phyloP scores from a whole-genome alignment of 1,140 invertebrate genomes.

The Penaeus chinensis region DNA sequence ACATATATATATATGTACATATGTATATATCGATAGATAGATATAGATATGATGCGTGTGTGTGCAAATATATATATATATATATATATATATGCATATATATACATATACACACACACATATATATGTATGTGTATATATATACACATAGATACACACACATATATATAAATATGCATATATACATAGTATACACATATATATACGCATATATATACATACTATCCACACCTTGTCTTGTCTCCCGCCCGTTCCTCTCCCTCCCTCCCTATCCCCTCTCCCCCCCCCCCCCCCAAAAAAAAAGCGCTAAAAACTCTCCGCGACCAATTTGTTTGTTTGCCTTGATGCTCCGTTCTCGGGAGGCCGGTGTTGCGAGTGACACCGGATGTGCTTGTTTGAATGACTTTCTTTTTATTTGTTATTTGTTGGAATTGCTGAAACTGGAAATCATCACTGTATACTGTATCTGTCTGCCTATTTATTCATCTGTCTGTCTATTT shows the following conservation, averaged over 20 bases:
- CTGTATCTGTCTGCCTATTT: too few relatives aligned
- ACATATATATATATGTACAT: background rate
- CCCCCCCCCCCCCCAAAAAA: background rate
- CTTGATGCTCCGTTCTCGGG: too few relatives aligned
- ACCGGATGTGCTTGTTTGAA: too few relatives aligned
- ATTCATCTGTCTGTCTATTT: too few relatives aligned
- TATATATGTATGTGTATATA: background rate
- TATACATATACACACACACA: background rate
- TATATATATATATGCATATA: background rate
- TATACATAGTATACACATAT: background rate
- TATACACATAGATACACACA: background rate
- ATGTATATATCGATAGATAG: background rate
- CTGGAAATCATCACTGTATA: too few relatives aligned
- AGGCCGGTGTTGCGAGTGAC: too few relatives aligned
- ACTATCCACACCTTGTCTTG: background rate
- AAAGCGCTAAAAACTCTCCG: too few relatives aligned
- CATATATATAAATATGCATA: background rate
- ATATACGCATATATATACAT: slow-evolving; percentile 18
- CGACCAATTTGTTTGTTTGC: too few relatives aligned
- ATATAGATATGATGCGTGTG: background rate
- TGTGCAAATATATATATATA: background rate
- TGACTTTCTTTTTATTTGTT: too few relatives aligned
- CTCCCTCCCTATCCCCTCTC: background rate
- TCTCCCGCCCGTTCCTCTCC: background rate
- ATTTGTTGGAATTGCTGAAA: too few relatives aligned